These are phyloP conservation scores for Ornithoptera alexandrae DNA, from an alignment of 2,888 invertebrate genomes.

Conservation along the genomic window DNA sequence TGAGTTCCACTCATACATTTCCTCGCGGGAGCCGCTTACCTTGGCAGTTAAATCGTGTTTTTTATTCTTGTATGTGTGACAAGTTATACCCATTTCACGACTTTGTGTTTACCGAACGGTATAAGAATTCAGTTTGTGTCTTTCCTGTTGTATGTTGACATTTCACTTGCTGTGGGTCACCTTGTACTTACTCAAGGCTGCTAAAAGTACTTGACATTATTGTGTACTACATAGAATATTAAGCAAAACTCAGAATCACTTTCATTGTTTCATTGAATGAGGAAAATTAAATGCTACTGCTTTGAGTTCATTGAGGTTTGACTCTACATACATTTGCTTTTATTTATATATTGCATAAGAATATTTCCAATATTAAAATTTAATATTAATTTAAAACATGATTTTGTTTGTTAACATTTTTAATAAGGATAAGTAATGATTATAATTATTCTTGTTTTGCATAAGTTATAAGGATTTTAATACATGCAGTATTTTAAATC, in stretches of 20 bases:
- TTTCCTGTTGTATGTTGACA: constrained; percentile 68
- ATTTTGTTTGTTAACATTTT: no score
- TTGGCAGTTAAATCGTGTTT: constrained; percentile 66
- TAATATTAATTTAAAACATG: no score
- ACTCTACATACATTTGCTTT: not conserved
- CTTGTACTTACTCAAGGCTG: constrained; percentile 71
- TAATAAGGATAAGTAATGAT: no score
- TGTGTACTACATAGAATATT: constrained; percentile 51
- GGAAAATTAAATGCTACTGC: constrained; percentile 43
- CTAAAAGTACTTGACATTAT: constrained; percentile 68
- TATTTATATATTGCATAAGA: no score
- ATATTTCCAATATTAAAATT: no score
- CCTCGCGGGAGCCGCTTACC: constrained; percentile 69
- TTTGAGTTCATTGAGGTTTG: not conserved
- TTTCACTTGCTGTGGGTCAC: constrained; percentile 71
- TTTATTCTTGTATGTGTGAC: constrained; percentile 59
- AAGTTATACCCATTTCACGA: constrained; percentile 57
- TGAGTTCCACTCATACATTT: constrained; percentile 72
- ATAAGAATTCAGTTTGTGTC: constrained; percentile 51
- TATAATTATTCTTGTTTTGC: no score
- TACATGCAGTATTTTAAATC: no score
- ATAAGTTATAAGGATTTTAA: no score
- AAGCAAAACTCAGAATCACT: constrained; percentile 51
- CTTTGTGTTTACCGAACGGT: constrained; percentile 55
- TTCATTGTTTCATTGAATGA: constrained; percentile 53